Evolutionary conservation across 2,888 invertebrate genomes (phyloP).

Genomic region (Agonum fuliginosum): DNA sequence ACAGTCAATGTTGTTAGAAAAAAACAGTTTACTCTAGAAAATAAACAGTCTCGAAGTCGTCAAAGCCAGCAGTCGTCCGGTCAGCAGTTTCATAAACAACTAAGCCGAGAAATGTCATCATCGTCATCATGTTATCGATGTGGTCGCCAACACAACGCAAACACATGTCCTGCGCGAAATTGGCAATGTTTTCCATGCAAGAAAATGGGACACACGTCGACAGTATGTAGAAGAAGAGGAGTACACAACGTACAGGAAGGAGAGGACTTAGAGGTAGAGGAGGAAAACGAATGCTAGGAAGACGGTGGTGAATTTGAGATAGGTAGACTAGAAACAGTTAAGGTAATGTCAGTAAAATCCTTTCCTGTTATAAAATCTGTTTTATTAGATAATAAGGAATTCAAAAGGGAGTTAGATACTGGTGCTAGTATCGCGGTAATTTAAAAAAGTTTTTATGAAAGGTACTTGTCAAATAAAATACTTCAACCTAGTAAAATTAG

Average conservation of each 20-base stretch:
- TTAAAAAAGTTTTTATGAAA: not conserved
- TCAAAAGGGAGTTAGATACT: not conserved
- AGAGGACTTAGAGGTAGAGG: conserved; percentile 18
- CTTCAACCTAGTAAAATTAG: not conserved
- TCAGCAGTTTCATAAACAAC: not conserved
- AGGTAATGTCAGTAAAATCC: not conserved
- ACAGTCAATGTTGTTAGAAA: not conserved
- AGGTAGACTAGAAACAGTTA: too few relatives aligned
- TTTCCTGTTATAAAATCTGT: not conserved
- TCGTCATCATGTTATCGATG: not conserved
- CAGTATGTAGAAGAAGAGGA: conserved; percentile 7
- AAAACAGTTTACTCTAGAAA: not conserved
- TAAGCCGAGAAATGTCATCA: not conserved
- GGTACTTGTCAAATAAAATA: not conserved
- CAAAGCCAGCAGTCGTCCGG: not conserved
- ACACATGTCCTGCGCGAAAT: conserved; percentile 31
- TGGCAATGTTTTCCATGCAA: conserved; percentile 47
- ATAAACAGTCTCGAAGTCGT: not conserved
- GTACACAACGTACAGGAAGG: conserved; percentile 20
- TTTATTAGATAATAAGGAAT: not conserved
- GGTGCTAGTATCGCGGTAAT: not conserved
- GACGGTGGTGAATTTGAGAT: not conserved
- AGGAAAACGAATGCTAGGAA: not conserved
- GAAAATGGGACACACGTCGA: conserved; percentile 23
- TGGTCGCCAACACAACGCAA: conserved; percentile 22